Percentiles rank a stretch among this genome's conserved stretches.
These are phyloP conservation scores for Xylocopa sonorina DNA, from an alignment of 1,140 invertebrate species.

Conservation along the genomic window DNA sequence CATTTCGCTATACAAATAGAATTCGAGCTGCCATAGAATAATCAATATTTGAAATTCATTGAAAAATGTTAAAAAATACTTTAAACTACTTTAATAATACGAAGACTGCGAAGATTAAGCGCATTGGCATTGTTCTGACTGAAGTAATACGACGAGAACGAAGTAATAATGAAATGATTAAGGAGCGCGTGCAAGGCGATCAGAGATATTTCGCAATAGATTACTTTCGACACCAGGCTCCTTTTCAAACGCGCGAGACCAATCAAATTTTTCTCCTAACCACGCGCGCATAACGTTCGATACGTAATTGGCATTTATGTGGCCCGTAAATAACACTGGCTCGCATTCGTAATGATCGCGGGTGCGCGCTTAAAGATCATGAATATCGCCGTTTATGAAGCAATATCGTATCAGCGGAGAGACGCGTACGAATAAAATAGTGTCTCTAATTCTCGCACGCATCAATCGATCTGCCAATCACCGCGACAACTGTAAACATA, in stretches of 20 bases:
- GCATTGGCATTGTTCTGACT: background rate
- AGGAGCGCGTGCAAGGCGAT: background rate
- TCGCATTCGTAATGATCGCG: background rate
- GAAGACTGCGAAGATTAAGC: no score
- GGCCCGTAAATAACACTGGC: constrained; percentile 19
- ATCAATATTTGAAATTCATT: background rate
- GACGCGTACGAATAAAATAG: constrained; percentile 8
- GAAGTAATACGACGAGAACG: background rate
- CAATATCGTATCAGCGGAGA: background rate
- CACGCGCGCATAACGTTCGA: background rate
- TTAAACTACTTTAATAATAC: background rate
- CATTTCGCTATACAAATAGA: background rate
- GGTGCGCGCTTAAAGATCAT: constrained; percentile 15
- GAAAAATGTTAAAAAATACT: no score
- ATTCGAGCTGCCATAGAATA: no score
- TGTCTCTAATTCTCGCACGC: constrained; percentile 13
- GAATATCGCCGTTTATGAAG: constrained; percentile 30
- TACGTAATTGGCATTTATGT: constrained; percentile 14
- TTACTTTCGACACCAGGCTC: background rate
- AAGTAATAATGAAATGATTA: background rate
- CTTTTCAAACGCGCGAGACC: background rate
- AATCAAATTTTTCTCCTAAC: constrained; percentile 3
- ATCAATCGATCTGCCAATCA: constrained; percentile 28
- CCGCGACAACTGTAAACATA: background rate
- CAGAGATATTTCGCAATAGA: background rate